phyloP scores from a whole-genome alignment of 2,888 invertebrate genomes.

The Trachelus troglodyta region DNA sequence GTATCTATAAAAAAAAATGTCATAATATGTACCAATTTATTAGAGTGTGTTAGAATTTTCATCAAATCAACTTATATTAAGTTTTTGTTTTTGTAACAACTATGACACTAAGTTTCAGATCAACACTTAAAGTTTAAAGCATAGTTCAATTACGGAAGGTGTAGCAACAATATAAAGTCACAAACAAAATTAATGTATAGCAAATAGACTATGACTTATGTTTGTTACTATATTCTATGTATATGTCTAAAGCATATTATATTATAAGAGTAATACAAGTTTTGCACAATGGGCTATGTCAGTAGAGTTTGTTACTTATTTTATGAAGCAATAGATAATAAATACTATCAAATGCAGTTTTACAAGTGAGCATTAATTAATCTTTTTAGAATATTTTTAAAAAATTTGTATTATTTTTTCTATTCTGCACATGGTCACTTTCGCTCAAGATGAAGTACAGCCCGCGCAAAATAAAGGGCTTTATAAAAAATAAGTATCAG shows the following conservation, averaged over 20 bases:
- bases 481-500: neutral
- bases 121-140: no score
- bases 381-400: neutral
- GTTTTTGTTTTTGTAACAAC: no score
- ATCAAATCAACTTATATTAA: no score
- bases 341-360: neutral
- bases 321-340: neutral
- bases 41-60: neutral
- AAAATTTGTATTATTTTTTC: no score
- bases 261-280: no score
- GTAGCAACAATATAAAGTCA: neutral
- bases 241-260: no score
- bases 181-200: neutral
- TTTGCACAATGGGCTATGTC: no score
- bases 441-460: neutral
- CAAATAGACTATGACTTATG: neutral
- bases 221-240: no score
- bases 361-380: neutral
- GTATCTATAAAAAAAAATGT: constrained; percentile 44
- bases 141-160: no score
- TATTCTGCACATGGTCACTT: no score
- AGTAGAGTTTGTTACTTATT: neutral
- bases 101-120: no score
- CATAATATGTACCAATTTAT: neutral
- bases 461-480: neutral